Conservation (phyloP, 2,113 vertebrate genomes). For the Phasianus colchicus region DNA sequence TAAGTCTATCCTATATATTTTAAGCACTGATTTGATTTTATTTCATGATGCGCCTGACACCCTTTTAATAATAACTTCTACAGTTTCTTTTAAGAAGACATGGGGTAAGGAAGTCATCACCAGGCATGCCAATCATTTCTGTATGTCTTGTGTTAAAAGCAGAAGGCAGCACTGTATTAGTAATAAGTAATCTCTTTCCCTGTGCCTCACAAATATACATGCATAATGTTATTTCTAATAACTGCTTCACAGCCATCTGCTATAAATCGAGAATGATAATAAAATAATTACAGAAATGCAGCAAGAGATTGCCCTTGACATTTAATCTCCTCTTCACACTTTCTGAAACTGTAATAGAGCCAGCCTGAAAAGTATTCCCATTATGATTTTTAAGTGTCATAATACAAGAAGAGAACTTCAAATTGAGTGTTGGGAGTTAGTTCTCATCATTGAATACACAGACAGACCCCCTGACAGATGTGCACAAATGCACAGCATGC, state of each 20-base stretch:
- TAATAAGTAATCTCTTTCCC: background rate
- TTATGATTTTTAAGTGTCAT: background rate
- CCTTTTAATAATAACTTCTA: background rate
- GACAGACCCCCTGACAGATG: background rate
- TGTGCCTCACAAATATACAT: background rate
- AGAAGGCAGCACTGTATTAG: background rate
- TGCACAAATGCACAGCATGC: background rate
- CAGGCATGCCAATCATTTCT: background rate
- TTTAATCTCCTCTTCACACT: slow-evolving; percentile 36
- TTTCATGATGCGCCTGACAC: background rate
- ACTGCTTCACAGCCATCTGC: slow-evolving; percentile 20
- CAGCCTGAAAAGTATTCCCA: background rate
- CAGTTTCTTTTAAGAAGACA: background rate
- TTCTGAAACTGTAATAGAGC: background rate
- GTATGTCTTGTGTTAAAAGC: background rate
- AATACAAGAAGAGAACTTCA: background rate
- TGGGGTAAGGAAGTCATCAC: background rate
- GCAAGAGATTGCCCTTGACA: background rate
- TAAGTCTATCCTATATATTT: background rate
- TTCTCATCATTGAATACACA: background rate
- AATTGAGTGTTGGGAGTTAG: background rate
- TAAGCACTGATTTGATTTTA: slow-evolving; percentile 15
- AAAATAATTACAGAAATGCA: slow-evolving; percentile 40
- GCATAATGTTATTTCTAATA: slow-evolving; percentile 25
- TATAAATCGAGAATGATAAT: slow-evolving; percentile 32